Evolutionary conservation across 1,140 invertebrate species (phyloP).

Genomic region (Leucophenga varia): DNA sequence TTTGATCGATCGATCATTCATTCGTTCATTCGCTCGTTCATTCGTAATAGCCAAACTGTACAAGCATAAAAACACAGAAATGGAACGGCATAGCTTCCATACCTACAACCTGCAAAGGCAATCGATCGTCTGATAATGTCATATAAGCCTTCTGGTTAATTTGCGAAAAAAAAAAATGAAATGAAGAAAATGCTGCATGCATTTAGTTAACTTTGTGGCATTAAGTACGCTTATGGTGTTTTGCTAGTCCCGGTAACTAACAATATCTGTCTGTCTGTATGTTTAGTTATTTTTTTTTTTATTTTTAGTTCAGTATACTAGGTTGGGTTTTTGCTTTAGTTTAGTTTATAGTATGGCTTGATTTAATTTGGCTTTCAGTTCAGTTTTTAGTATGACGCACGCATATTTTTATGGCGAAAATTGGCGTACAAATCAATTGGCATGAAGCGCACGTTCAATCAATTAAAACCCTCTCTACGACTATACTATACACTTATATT

Average conservation of each 20-base stretch:
- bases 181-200: neutral
- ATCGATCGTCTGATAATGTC: slow-evolving; percentile 43
- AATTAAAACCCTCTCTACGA: slow-evolving; percentile 40
- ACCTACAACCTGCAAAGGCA: slow-evolving; percentile 33
- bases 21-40: no score
- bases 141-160: no score
- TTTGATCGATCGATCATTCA: slow-evolving; percentile 33
- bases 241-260: no score
- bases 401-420: slow-evolving; percentile 7
- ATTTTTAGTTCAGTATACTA: no score
- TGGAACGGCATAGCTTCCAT: no score
- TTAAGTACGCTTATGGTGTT: slow-evolving; percentile 14
- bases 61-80: no score
- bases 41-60: no score
- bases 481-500: no score
- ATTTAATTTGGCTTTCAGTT: neutral
- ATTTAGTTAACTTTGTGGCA: slow-evolving; percentile 13
- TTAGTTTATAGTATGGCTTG: no score
- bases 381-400: slow-evolving; percentile 1
- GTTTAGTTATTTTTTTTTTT: no score
- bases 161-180: slow-evolving; percentile 27
- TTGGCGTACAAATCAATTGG: slow-evolving; percentile 18
- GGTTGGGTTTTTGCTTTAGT: no score
- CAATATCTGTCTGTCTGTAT: no score
- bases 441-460: slow-evolving; percentile 44